Evolutionary conservation across 2,113 vertebrate genomes (phyloP).

Genomic region (Garra rufa): DNA sequence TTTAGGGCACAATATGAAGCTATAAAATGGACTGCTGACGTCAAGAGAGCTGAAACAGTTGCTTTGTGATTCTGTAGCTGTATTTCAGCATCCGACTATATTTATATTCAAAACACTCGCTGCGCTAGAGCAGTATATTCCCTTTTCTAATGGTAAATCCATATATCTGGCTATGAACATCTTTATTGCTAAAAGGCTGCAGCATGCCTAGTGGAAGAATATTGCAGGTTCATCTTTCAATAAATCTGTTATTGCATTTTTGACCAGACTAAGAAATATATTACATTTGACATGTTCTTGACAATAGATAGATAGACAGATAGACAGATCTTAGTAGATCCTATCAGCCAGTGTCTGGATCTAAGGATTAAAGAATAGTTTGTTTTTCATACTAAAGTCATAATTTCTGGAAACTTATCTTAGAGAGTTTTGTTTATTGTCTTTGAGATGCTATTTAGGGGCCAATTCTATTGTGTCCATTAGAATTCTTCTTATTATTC

Average conservation of each 20-base stretch:
- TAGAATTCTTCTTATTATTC: too few relatives aligned
- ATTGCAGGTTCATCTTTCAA: neutral
- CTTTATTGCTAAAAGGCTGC: neutral
- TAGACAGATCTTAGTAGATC: neutral
- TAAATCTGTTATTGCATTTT: conserved; percentile 9
- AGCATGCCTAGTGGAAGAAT: neutral
- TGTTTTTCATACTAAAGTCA: neutral
- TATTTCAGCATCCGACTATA: conserved; percentile 43
- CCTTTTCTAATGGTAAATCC: neutral
- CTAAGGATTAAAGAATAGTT: neutral
- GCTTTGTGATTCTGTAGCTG: conserved; percentile 1
- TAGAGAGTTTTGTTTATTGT: neutral
- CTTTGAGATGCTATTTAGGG: neutral
- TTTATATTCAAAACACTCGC: conserved; percentile 16
- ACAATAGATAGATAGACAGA: neutral
- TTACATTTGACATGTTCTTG: neutral
- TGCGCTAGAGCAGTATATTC: neutral
- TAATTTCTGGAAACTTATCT: neutral
- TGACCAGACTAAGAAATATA: neutral
- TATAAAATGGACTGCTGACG: conserved; percentile 19
- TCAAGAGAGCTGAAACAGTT: neutral
- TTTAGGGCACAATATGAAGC: neutral
- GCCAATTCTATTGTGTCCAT: too few relatives aligned
- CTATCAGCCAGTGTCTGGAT: too few relatives aligned
- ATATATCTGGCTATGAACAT: neutral